Evolutionary conservation across 2,888 invertebrate genomes (phyloP), one percentile per base, ranked within the genome.

Genomic region (Cheiracanthium punctorium): DNA sequence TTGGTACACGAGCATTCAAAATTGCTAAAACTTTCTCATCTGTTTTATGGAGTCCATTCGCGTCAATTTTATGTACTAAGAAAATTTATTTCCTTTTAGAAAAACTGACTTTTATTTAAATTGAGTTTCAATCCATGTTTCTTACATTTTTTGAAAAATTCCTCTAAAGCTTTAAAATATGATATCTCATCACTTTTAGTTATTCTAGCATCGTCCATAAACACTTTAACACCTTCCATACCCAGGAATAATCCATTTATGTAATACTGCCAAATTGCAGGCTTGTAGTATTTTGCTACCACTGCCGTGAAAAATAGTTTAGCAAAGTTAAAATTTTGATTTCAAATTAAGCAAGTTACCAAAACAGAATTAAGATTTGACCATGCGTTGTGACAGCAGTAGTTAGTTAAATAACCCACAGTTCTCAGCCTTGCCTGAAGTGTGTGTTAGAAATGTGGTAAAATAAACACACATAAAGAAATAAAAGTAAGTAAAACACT

Each of bases 151-250:
- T 7, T 4, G 12, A 65, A 65, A 43, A 37, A 71, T 7, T 1
- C 24, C 20, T 71, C 43, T 14, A 41, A 37, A 1, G 37, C 71
- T 37, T 71, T 33, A 5, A 37, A 71, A 37, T 69, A 29, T 37
- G 43, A 41, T 1, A 1, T 4, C 2, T 71, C 71, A 5, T 37
- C n/a, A 8, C 1, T 1, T 20, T 24, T 29, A 1, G 37, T 71
- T 0, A 71, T 71, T 20, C 71, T 43, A 1, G 71, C 71, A 71
- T 71, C 71, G 41, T 71, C 71, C 71, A 71, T 71, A n/a, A 71
- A 71, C 10, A 71, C 37, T 33, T 71, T 71, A 10, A 37, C 41
- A 5, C 43, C 71, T 1, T 71, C 71, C n/a, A 71, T 24, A 10
- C 43, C 71, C n/a, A 37, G 71, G n/a, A 71, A 33, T 37, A 71